phyloP scores from a whole-genome alignment of 2,888 invertebrate species.

The Watsonalla binaria region DNA sequence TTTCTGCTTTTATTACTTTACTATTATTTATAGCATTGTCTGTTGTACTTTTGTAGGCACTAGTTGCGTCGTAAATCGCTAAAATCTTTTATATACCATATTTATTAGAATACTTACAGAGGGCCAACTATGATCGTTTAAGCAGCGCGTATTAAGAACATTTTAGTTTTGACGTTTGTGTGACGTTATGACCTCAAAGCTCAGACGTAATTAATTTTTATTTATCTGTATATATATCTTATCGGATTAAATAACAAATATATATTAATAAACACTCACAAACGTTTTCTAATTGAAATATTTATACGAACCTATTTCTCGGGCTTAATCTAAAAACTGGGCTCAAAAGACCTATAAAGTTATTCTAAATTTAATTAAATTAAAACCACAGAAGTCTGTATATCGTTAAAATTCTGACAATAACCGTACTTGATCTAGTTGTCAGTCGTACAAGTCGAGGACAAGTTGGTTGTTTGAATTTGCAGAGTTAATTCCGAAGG shows the following conservation, averaged over 20 bases:
- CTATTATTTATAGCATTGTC: slow-evolving; percentile 60
- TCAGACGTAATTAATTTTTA: too few species aligned
- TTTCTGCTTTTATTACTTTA: slow-evolving; percentile 67
- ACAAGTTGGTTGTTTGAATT: slow-evolving; percentile 50
- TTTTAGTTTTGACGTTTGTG: too few species aligned
- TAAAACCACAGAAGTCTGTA: not conserved
- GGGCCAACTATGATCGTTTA: too few species aligned
- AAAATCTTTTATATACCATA: slow-evolving; percentile 23
- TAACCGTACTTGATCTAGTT: slow-evolving; percentile 21
- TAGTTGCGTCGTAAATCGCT: slow-evolving; percentile 30
- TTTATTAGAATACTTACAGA: too few species aligned
- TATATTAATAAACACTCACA: too few species aligned
- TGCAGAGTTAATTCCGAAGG: slow-evolving; percentile 50
- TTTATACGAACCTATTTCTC: too few species aligned
- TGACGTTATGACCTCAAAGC: too few species aligned
- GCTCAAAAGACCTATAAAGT: not conserved
- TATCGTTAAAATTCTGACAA: slow-evolving; percentile 20
- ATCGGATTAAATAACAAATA: too few species aligned
- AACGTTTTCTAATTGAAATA: too few species aligned
- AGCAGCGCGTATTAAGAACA: too few species aligned
- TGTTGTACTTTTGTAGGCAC: slow-evolving; percentile 33
- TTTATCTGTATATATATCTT: too few species aligned
- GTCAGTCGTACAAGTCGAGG: slow-evolving; percentile 19
- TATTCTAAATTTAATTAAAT: not conserved
- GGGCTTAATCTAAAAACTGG: too few species aligned